A percentile compares a stretch with the other conserved stretches of the same genome.
Evolutionary conservation across 2,888 invertebrate species (phyloP).

Genomic region (Falcaria lacertinaria): DNA sequence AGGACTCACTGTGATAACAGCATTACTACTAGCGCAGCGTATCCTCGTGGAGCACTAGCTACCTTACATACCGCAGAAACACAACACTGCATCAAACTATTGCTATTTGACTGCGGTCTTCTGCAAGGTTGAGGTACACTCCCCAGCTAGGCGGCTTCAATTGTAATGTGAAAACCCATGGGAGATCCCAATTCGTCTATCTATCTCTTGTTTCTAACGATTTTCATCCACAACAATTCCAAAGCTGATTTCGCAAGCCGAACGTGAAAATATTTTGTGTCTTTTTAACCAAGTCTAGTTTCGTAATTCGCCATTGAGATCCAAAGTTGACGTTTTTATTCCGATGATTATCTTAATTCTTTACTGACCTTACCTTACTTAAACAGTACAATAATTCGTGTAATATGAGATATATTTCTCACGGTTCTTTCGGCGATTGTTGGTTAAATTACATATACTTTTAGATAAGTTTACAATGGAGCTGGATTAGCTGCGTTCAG

Average conservation of each 20-base stretch:
- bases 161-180: too few relatives aligned
- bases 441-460: not conserved
- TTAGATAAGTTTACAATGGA: not conserved
- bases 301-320: slow-evolving; percentile 54
- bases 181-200: too few relatives aligned
- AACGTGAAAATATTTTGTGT: slow-evolving; percentile 39
- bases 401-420: slow-evolving; percentile 37
- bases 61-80: too few relatives aligned
- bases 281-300: slow-evolving; percentile 45
- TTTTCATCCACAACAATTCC: not conserved
- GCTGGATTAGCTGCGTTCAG: not conserved
- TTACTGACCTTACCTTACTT: slow-evolving; percentile 46
- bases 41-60: too few relatives aligned
- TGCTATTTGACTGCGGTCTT: too few relatives aligned
- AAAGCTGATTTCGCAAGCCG: slow-evolving; percentile 1
- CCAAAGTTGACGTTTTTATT: slow-evolving; percentile 42
- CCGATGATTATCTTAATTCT: slow-evolving; percentile 51
- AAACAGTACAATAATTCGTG: slow-evolving; percentile 39
- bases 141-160: too few relatives aligned
- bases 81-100: too few relatives aligned
- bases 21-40: too few relatives aligned
- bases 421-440: slow-evolving; percentile 24
- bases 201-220: too few relatives aligned
- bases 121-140: too few relatives aligned
- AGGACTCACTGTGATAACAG: too few relatives aligned